Base-by-base conservation (phyloP, 2,797 vertebrate genomes). In the Scleropages formosus region DNA sequence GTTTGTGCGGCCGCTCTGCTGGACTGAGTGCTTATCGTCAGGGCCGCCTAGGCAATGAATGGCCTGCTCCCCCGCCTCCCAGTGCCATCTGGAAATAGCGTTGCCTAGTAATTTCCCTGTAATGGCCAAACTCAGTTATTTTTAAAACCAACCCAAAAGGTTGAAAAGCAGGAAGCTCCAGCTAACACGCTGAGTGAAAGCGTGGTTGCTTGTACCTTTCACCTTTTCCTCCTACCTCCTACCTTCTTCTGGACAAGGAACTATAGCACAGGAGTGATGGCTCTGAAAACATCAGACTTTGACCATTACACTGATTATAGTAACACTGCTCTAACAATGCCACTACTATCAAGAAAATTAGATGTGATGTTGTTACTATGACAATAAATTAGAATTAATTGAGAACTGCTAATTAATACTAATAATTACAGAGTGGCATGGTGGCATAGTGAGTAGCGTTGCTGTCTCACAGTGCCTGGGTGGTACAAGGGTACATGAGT, bases 31-130 rank as follows among this genome's bases (percentile, higher is more conserved):
- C 24, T 72, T 79, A 66, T 68, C 76, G 44, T 80, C 78, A 75
- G 73, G 74, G 71, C 67, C 78, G 74, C 56, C 79, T 15, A 13
- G 31, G 76, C 77, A 65, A 82, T 86, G 81, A 81, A 79, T 80
- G 79, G 51, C 72, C 76, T 76, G 72, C 72, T 70, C 26, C 74
- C 74, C 56, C 31, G 51, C 69, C 74, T 80, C 78, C 80, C 79
- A 77, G 65, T 67, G 68, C 66, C 73, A 84, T 85, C 85, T 86
- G 83, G 65, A 82, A 72, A 66, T 53, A 4, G 24, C 49, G 80
- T 83, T 85, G 80, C 74, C 79, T 82, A 79, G 80, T 72, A 74
- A 87, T 86, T 65, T 80, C 79, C 80, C 80, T 66, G 77, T 78
- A 74, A 80, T n/a, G 18, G 18, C 56, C 61, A 71, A 66, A 77